Evolutionary conservation across 2,797 vertebrate genomes (phyloP).

Genomic region (Oophaga sylvatica): DNA sequence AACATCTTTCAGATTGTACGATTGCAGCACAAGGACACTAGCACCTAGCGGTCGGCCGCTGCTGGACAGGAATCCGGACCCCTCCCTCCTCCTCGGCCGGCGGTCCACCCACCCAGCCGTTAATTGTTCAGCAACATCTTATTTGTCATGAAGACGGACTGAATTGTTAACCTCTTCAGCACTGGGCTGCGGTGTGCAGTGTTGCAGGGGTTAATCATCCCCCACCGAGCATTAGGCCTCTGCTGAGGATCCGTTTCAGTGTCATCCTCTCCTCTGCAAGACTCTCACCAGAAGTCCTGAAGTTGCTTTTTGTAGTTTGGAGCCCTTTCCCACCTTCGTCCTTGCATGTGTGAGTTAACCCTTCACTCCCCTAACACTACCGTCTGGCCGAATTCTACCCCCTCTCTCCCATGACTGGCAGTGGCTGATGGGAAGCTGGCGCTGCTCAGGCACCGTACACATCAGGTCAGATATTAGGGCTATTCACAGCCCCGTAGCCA

Average conservation of each 20-base stretch:
- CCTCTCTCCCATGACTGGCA: not conserved
- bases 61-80: not conserved
- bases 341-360: conserved; percentile 34
- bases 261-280: conserved; percentile 13
- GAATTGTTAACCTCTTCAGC: conserved; percentile 27
- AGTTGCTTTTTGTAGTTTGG: conserved; percentile 21
- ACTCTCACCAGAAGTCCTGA: not conserved
- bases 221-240: conserved; percentile 24
- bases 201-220: conserved; percentile 18
- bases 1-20: conserved; percentile 95
- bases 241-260: conserved; percentile 28
- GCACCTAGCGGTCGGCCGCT: conserved; percentile 78
- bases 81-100: conserved; percentile 3
- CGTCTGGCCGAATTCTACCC: not conserved
- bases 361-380: conserved; percentile 40
- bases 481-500: not conserved
- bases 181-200: conserved; percentile 32
- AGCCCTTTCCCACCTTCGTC: not conserved
- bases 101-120: conserved; percentile 12
- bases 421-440: not conserved
- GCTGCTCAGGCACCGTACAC: not conserved
- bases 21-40: conserved; percentile 88
- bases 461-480: not conserved
- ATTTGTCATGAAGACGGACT: conserved; percentile 56
- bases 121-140: conserved; percentile 48